Conservation (phyloP, 2,113 vertebrate species). For the Cyprinus carpio region DNA sequence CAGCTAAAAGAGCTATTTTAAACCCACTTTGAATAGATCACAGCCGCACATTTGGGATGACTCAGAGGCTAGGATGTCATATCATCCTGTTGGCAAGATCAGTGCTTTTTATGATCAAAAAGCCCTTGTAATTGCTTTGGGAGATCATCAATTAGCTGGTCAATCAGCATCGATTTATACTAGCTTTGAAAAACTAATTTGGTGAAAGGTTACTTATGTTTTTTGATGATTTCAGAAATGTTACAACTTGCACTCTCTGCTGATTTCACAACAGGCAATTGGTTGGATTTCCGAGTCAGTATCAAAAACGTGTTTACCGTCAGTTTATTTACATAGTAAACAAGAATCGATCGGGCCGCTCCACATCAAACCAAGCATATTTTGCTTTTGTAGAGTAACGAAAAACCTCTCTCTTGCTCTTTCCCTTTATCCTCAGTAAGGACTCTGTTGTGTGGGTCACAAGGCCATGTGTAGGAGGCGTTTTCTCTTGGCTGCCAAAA, state of each 20-base stretch:
- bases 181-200: slow-evolving; percentile 21
- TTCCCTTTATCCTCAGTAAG: slow-evolving; percentile 30
- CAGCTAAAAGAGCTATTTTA: slow-evolving; percentile 61
- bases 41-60: slow-evolving; percentile 61
- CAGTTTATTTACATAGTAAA: slow-evolving; percentile 21
- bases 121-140: slow-evolving; percentile 24
- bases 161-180: neutral
- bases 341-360: slow-evolving; percentile 19
- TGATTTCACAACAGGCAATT: neutral
- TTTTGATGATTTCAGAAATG: slow-evolving; percentile 2
- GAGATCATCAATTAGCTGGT: slow-evolving; percentile 9
- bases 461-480: slow-evolving; percentile 47
- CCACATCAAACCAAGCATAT: slow-evolving; percentile 41
- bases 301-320: neutral
- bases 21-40: slow-evolving; percentile 57
- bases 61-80: slow-evolving; percentile 62
- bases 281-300: neutral
- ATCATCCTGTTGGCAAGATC: slow-evolving; percentile 39
- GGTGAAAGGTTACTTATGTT: neutral
- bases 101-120: slow-evolving; percentile 50
- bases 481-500: slow-evolving; percentile 54
- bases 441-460: slow-evolving; percentile 35
- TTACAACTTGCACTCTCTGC: neutral
- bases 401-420: slow-evolving; percentile 50
- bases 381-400: slow-evolving; percentile 39